Conservation (phyloP, 1,140 invertebrate species). For the Akabosia matsudoensis region DNA sequence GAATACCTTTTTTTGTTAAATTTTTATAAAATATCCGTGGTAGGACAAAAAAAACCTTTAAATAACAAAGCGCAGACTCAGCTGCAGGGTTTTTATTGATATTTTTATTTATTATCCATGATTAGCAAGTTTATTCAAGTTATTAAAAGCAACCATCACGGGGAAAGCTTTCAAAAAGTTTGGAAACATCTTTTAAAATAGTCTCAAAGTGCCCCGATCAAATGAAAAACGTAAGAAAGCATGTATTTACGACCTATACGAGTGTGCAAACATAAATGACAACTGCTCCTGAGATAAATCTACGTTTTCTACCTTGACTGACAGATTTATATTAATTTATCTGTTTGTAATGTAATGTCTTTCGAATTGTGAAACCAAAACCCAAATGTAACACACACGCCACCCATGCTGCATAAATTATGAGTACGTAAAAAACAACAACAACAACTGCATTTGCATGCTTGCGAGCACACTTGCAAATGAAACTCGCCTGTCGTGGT, state of each 20-base stretch:
- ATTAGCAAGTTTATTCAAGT: neutral
- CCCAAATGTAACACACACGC: too few species aligned
- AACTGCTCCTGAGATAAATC: neutral
- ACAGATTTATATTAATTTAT: neutral
- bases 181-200: too few species aligned
- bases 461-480: too few species aligned
- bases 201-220: neutral
- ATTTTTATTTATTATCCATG: neutral
- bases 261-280: neutral
- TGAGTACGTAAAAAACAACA: neutral
- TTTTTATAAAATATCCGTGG: too few species aligned
- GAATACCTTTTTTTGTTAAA: too few species aligned
- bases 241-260: too few species aligned
- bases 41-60: neutral
- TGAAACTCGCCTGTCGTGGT: too few species aligned
- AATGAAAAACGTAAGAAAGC: neutral
- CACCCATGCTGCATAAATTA: neutral
- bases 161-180: too few species aligned
- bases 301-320: neutral
- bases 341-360: neutral
- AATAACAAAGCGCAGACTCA: neutral
- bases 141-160: neutral
- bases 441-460: neutral
- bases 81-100: neutral
- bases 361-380: neutral